Evolutionary conservation across 2,888 invertebrate genomes (phyloP), one percentile per base, ranked within the genome.

Genomic region (Willowsia nigromaculata): DNA sequence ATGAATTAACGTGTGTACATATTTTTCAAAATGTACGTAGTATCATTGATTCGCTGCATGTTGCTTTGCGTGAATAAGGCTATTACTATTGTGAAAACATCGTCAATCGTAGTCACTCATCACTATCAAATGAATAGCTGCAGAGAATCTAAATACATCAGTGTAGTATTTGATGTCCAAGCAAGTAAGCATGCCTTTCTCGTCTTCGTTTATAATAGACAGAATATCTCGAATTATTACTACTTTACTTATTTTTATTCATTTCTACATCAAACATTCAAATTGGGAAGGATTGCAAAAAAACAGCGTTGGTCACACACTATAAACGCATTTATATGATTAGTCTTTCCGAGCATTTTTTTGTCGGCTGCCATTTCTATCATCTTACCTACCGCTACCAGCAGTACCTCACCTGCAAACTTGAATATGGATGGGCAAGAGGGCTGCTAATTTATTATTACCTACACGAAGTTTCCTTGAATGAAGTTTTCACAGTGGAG

Each of bases 401-500:
- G 6, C 9, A 62, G 15, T 30, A 62, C 30, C 30, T 62, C 30
- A 4, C 15, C 40, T 40, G 68, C 4, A 37, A 71, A 40, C 0
- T 27, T 59, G n/a, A 13, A 43, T 62, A 43, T 71, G 43, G 22
- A 27, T 47, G 18, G 40, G 22, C 1, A 71, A 37, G 43, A 74
- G 47, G 25, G 27, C 25, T 74, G 74, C n/a, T 47, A 47, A 47
- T 27, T 47, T 74, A 74, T 74, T 74, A 74, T 74, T 74, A 71
- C 71, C 40, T 43, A 71, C 71, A 43, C 43, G 50, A 62, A 78
- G 56, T 85, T 85, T 85, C 85, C 86, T 80, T 81, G 86, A 71
- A 86, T 81, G 27, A 37, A 74, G 68, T 81, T 86, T 86, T 86
- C 86, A 85, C 85, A 85, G 85, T 43, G n/a, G 56, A 78, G 85